Evolutionary conservation across 2,797 vertebrate species (phyloP), one percentile per base, ranked within the genome.

Genomic region (Hyperoplus lanceolatus): DNA sequence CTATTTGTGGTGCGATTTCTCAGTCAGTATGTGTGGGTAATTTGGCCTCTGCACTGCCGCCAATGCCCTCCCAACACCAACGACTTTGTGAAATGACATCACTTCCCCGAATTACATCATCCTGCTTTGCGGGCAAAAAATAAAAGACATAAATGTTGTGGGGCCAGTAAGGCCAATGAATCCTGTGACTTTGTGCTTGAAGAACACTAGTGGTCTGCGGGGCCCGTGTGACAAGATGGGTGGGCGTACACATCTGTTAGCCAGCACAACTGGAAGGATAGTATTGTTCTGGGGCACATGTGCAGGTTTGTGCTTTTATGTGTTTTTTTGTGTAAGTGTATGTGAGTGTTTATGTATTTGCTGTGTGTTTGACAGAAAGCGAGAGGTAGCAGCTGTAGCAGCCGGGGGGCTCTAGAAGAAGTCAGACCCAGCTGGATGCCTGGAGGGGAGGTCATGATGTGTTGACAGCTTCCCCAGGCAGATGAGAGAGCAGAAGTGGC

Each of bases 341-440:
- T 36, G 39, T 53, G 14, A 38, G n/a, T 83, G 74, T 79, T 77
- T 69, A 46, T 82, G 73, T 57, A 54, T 75, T 59, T 84, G 58
- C 29, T 76, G 50, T 79, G 70, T 78, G 64, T 88, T 64, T 82
- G 68, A 74, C 61, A 62, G 53, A 53, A 43, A 67, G 61, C 64
- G 63, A 89, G 87, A 70, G 74, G 77, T 43, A 86, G 84, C 88
- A 90, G 87, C 91, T 92, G 91, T 55, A 79, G 81, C 81, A 89
- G 63, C 64, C 53, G 3, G 16, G 61, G 73, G 43, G 88, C 86
- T 87, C 39, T 13, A 55, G 63, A 78, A 85, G 88, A 90, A 70
- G 70, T 85, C 86, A 91, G 82, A 49, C 86, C 84, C 92, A 94
- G 91, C 92, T 94, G 93, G 84, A 87, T 42, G 48, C 83, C 92